Evolutionary conservation across 2,797 vertebrate genomes (phyloP), one percentile per base, ranked within the genome.

Genomic region (Amphiprion clarkii): DNA sequence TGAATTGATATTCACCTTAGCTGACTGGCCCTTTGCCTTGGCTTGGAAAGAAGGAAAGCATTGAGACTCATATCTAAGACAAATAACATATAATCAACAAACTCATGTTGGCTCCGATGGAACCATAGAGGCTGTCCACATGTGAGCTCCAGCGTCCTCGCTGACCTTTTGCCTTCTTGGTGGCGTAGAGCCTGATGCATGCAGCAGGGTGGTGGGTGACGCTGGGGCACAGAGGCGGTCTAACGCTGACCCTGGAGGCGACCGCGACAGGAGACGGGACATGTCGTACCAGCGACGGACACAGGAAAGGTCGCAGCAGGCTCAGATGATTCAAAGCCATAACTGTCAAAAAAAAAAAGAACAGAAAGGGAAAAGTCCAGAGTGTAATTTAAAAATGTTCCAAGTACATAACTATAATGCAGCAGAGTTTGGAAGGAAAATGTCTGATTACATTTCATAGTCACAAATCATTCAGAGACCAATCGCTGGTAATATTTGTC

Each of bases 101-200:
- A 61, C 10, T 3, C 17, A 13, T 10, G 25, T 14, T 10, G 40
- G 46, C 51, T 49, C 65, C 70, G 79, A 60, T 14, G 51, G 52
- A 73, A 7, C 39, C 13, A 10, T 19, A 61, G 48, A 71, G 27
- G 67, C 3, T 59, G 27, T 0, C 40, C 44, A 65, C 46, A 52
- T 16, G 36, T 67, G 46, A 68, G 55, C 54, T 61, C 21, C 52
- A n/a, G 33, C 17, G n/a, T 69, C 53, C 12, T 59, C 61, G 75
- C 87, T 71, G 63, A 94, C 94, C 93, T 95, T 97, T 97, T 76
- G 96, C 93, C 91, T 97, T 99, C 91, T 99, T 99, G 84, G 97
- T 97, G 76, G 96, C 97, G 10, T 98, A 95, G 56, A 94, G 91
- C 17, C 97, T 92, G 79, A 73, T 33, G 16, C 91, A 93, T 31